Evolutionary conservation across 2,113 vertebrate genomes (phyloP), one percentile per base, ranked within the genome.

Genomic region (Anarhynchus alexandrinus): DNA sequence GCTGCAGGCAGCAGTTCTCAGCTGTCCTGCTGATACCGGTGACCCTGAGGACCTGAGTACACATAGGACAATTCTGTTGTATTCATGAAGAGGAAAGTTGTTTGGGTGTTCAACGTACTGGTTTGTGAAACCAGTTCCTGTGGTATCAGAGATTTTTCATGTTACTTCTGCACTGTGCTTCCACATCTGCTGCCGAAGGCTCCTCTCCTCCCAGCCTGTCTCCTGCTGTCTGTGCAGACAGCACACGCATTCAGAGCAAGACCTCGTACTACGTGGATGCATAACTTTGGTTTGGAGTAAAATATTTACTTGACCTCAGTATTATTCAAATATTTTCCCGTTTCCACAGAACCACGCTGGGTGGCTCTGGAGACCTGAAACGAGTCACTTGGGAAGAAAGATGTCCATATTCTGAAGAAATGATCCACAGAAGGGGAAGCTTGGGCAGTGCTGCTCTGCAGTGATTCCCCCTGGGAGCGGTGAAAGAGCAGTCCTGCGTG

Each of bases 261-360:
- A 32, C 52, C 38, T 55, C 0, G 0, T 9, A 1, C 70, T 88
- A 2, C 1, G 3, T 49, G 47, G 52, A 51, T 42, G 70, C 38
- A 26, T 67, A 52, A 54, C 85, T 91, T 79, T 20, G 38, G 47
- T 59, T 81, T 61, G 77, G 59, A 93, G 59, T 59, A 15, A 83
- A 90, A 57, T 72, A 82, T 88, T 92, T 77, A 54, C 82, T 80
- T 82, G 62, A 88, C 79, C 94, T 88, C 40, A 12, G 54, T 72
- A 80, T 47, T 69, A 93, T 54, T 90, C 51, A 91, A 62, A 29
- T 61, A 43, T 80, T 94, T 80, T 16, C 49, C 42, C 18, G 3
- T 57, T 95, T 81, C 86, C 66, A 26, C 49, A 72, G 66, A 69
- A 82, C 52, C 66, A 49, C 3, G 0, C 57, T 51, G 90, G 42